phyloP scores from a whole-genome alignment of 2,797 vertebrate species.

The Oophaga sylvatica region DNA sequence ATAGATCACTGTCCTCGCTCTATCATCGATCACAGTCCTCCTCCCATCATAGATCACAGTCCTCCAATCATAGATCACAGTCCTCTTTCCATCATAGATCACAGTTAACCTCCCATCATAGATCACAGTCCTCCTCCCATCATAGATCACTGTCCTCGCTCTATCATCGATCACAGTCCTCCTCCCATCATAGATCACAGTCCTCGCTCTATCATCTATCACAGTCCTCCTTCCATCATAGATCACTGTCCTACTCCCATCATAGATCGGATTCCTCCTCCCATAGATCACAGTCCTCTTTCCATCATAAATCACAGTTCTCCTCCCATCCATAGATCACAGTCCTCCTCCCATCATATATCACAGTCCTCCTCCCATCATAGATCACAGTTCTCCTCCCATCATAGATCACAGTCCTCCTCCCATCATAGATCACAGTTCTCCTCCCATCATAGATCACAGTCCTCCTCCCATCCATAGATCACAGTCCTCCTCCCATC shows the following conservation, averaged over 20 bases:
- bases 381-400: too few species aligned
- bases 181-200: not conserved
- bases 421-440: too few species aligned
- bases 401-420: too few species aligned
- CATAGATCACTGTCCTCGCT: not conserved
- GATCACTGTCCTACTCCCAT: not conserved
- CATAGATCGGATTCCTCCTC: not conserved
- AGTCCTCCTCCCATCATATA: not conserved
- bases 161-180: not conserved
- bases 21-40: too few species aligned
- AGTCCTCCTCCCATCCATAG: too few species aligned
- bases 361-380: not conserved
- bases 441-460: too few species aligned
- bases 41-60: too few species aligned
- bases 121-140: not conserved
- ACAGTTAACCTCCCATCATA: not conserved
- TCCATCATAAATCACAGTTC: not conserved
- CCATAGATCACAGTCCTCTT: not conserved
- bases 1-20: too few species aligned
- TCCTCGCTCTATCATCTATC: not conserved
- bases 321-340: too few species aligned
- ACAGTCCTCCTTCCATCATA: not conserved
- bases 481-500: too few species aligned
- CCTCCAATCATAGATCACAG: too few species aligned
- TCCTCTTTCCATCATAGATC: too few species aligned